Evolutionary conservation across 2,888 invertebrate genomes (phyloP).

Genomic region (Gryllus longicercus): DNA sequence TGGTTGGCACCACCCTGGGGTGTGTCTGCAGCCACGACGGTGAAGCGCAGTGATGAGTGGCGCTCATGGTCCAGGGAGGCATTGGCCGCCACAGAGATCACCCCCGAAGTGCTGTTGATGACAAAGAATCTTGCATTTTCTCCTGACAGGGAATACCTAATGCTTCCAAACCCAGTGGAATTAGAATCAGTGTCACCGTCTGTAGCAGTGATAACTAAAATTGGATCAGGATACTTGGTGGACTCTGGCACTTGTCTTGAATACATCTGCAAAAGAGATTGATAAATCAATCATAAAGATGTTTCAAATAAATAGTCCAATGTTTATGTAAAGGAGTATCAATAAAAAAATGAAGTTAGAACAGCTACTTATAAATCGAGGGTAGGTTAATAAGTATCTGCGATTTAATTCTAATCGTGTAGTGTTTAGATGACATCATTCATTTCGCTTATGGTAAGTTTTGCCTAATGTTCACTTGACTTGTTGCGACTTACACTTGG

Average conservation of each 20-base stretch:
- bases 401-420: too few relatives aligned
- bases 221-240: conserved; percentile 60
- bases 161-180: conserved; percentile 63
- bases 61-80: conserved; percentile 69
- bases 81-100: conserved; percentile 62
- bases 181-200: conserved; percentile 63
- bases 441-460: too few relatives aligned
- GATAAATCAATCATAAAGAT: conserved; percentile 25
- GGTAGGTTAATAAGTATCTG: too few relatives aligned
- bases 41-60: conserved; percentile 64
- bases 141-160: conserved; percentile 68
- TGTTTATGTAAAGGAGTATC: too few relatives aligned
- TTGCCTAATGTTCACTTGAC: too few relatives aligned
- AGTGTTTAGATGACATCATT: too few relatives aligned
- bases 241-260: conserved; percentile 70
- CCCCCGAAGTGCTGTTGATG: conserved; percentile 66
- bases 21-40: conserved; percentile 71
- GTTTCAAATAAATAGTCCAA: too few relatives aligned
- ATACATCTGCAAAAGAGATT: conserved; percentile 53
- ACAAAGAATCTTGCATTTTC: conserved; percentile 70
- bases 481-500: too few relatives aligned
- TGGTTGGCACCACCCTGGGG: conserved; percentile 67
- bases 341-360: too few relatives aligned
- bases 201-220: conserved; percentile 65
- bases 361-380: too few relatives aligned